Evolutionary conservation across 35 echinoderm and acorn worm species (phyloP).

Genomic region (Acanthaster planci): DNA sequence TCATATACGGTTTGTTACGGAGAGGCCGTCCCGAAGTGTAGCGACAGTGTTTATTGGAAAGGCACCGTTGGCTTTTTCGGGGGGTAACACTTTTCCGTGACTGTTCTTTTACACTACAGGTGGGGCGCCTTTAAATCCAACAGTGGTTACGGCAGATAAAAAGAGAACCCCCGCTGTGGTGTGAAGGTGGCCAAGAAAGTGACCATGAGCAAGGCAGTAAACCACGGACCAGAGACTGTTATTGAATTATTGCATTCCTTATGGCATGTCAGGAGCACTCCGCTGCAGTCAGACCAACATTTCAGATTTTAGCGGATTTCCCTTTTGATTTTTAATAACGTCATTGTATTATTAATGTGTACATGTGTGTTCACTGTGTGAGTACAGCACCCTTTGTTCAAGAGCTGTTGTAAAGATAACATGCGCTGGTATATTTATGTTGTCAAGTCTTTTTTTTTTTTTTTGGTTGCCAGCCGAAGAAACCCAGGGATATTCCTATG

Average conservation of each 20-base stretch:
- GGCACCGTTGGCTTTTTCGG: conserved; percentile 5
- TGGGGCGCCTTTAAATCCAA: conserved; percentile 17
- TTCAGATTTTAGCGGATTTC: no score
- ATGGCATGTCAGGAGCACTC: conserved; percentile 19
- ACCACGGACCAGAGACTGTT: no score
- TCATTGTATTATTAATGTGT: no score
- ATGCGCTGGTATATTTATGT: no score
- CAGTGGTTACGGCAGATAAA: conserved; percentile 28
- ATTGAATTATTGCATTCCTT: not conserved
- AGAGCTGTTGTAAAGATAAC: no score
- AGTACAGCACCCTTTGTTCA: no score
- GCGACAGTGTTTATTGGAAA: not conserved
- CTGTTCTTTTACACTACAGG: conserved; percentile 24
- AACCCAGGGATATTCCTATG: no score
- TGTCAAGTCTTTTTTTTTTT: no score
- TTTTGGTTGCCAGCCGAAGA: no score
- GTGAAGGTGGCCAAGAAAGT: not conserved
- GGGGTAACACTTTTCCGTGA: conserved; percentile 22
- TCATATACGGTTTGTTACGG: not conserved
- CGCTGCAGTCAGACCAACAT: conserved; percentile 25
- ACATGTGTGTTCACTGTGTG: no score
- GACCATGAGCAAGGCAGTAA: conserved; percentile 2
- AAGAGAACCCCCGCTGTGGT: conserved; percentile 18
- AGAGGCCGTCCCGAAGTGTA: not conserved
- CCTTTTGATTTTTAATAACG: no score